Percentiles rank a stretch among this genome's conserved stretches.
Evolutionary conservation across 2,797 vertebrate species (phyloP).

Genomic region (Bovichtus diacanthus): DNA sequence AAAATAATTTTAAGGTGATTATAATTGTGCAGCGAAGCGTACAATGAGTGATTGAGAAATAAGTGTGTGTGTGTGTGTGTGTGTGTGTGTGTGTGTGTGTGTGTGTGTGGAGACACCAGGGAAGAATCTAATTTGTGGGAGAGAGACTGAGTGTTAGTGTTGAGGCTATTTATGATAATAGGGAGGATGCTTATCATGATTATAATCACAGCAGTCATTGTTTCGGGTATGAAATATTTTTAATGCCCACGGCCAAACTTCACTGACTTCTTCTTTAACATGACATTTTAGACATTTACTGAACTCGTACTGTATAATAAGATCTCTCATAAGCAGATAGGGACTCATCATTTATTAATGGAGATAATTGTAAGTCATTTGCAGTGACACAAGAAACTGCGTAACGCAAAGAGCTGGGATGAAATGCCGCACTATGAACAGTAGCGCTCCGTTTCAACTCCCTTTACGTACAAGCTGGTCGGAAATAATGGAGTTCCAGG

Average conservation of each 20-base stretch:
- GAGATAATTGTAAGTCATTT: conserved; percentile 14
- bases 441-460: background rate
- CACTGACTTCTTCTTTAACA: background rate
- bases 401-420: conserved; percentile 1
- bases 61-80: conserved; percentile 39
- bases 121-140: conserved; percentile 42
- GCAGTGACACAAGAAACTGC: background rate
- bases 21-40: conserved; percentile 78
- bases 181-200: conserved; percentile 56
- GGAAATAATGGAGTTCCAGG: too few relatives aligned
- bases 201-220: conserved; percentile 53
- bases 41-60: conserved; percentile 78
- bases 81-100: conserved; percentile 4
- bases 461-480: background rate
- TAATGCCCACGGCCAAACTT: background rate
- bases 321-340: background rate
- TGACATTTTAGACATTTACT: background rate
- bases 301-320: background rate
- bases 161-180: conserved; percentile 60
- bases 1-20: conserved; percentile 83
- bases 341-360: conserved; percentile 10
- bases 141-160: background rate
- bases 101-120: conserved; percentile 31
- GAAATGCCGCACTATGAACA: background rate
- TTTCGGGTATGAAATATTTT: conserved; percentile 17